These are phyloP conservation scores for Alaudala cheleensis DNA, from an alignment of 2,113 vertebrate genomes.

Conservation along the genomic window DNA sequence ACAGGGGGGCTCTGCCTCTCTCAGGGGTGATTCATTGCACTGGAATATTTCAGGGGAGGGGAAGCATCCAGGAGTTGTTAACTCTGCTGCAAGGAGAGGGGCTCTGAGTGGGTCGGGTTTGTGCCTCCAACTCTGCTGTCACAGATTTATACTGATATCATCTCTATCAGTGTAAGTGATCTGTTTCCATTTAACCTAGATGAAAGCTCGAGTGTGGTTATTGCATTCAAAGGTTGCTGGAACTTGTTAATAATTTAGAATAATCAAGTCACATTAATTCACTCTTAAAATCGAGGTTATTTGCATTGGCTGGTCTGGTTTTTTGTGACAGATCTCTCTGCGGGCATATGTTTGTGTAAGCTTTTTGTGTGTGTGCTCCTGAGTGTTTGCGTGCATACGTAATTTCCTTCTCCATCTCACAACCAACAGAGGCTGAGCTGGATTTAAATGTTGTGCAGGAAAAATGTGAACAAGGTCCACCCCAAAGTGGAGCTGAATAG, in stretches of 20 bases:
- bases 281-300: constrained; percentile 1
- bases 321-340: constrained; percentile 21
- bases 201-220: background rate
- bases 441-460: background rate
- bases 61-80: background rate
- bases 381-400: constrained; percentile 10
- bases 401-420: constrained; percentile 27
- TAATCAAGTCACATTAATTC: constrained; percentile 39
- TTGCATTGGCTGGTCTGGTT: constrained; percentile 23
- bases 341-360: background rate
- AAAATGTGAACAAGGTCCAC: background rate
- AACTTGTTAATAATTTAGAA: constrained; percentile 57
- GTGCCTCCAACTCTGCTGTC: background rate
- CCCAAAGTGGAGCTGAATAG: background rate
- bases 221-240: constrained; percentile 7
- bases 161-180: background rate
- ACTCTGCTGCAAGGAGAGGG: background rate
- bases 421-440: background rate
- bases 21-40: background rate
- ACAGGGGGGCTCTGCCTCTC: background rate
- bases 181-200: constrained; percentile 1
- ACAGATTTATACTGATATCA: background rate
- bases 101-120: background rate
- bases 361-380: constrained; percentile 13
- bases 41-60: background rate